These are phyloP conservation scores for Pampus argenteus DNA, from an alignment of 2,797 vertebrate genomes.

Conservation along the genomic window DNA sequence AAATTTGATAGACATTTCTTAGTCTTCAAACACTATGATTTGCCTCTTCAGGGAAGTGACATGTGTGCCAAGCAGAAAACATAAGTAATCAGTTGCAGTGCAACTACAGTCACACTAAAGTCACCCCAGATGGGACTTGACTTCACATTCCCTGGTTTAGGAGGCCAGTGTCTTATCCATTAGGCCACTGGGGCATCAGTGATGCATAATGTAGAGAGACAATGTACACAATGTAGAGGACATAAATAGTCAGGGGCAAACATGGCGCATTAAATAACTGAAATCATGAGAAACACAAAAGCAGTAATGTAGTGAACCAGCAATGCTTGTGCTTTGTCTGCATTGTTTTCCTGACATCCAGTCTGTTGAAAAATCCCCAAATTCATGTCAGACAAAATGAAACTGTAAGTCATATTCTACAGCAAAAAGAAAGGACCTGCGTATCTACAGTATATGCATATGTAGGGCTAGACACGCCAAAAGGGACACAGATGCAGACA, in stretches of 20 bases:
- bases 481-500: neutral
- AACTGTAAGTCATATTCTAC: neutral
- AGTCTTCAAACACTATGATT: neutral
- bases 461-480: no score
- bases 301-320: neutral
- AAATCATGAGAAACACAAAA: neutral
- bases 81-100: no score
- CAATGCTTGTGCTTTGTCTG: neutral
- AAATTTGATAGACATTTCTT: neutral
- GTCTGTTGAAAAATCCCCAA: neutral
- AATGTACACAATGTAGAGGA: neutral
- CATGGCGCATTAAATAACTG: neutral
- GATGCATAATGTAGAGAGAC: neutral
- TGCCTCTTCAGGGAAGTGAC: no score
- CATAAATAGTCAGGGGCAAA: neutral
- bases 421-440: neutral
- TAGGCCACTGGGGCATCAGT: constrained; percentile 66
- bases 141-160: constrained; percentile 84
- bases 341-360: neutral
- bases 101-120: no score
- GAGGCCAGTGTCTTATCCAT: constrained; percentile 74
- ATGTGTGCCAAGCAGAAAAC: no score
- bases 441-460: no score
- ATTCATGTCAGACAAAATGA: neutral
- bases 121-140: constrained; percentile 84